These are phyloP conservation scores for Rhyacophila evoluta DNA, from an alignment of 2,888 invertebrate species.

Conservation along the genomic window DNA sequence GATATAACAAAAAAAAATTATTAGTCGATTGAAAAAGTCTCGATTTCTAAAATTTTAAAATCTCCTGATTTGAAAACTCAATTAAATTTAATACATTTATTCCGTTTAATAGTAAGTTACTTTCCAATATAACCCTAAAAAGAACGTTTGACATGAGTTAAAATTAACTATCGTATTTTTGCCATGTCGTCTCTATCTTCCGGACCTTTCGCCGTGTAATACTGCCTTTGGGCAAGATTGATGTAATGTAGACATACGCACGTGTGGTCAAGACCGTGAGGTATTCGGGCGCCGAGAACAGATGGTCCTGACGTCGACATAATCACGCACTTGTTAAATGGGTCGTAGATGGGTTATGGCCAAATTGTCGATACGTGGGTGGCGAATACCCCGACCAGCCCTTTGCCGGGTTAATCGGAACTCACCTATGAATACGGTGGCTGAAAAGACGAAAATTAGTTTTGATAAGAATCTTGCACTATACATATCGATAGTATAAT, in stretches of 20 bases:
- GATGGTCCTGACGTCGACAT: slow-evolving; percentile 52
- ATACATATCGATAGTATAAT: no score
- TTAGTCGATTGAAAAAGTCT: no score
- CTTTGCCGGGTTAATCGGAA: not conserved
- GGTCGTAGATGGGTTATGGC: slow-evolving; percentile 53
- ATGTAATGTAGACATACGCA: slow-evolving; percentile 14
- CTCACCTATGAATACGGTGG: not conserved
- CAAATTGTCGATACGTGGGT: slow-evolving; percentile 53
- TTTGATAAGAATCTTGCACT: no score
- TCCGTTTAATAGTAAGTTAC: no score
- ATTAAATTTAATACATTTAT: no score
- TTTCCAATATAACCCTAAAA: no score
- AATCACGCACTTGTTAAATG: slow-evolving; percentile 54
- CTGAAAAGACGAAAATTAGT: not conserved
- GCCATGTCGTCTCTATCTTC: not conserved
- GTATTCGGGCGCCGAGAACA: slow-evolving; percentile 43
- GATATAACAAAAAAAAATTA: no score
- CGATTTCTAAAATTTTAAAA: no score
- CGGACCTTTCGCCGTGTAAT: not conserved
- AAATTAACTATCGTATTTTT: no score
- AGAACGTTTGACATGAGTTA: no score
- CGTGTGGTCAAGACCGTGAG: slow-evolving; percentile 16
- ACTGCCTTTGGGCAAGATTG: not conserved
- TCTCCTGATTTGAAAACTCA: no score
- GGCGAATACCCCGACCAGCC: not conserved